phyloP scores from a whole-genome alignment of 1,140 invertebrate genomes.

The Nymphalis io region DNA sequence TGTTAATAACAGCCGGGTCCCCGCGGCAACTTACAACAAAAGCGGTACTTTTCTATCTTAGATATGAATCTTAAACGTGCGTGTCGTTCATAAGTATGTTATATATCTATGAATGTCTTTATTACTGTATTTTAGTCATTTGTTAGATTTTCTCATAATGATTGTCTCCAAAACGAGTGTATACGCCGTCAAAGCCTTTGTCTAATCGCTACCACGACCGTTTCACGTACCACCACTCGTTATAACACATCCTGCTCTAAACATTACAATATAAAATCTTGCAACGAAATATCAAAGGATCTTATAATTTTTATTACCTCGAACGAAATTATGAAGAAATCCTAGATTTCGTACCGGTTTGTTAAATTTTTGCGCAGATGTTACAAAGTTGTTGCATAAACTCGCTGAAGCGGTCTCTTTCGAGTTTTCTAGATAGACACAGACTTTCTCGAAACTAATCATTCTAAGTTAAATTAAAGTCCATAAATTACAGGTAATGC shows the following conservation, averaged over 20 bases:
- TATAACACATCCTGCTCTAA: constrained; percentile 43
- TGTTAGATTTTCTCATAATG: constrained; percentile 81
- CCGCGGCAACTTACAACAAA: constrained; percentile 65
- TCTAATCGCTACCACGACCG: constrained; percentile 69
- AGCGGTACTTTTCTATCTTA: constrained; percentile 76
- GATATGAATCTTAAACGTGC: constrained; percentile 76
- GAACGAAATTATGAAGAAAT: constrained; percentile 19
- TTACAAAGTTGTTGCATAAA: not conserved
- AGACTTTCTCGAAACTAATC: too few species aligned
- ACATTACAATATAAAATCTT: constrained; percentile 29
- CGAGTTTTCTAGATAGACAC: not conserved
- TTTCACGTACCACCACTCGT: constrained; percentile 49
- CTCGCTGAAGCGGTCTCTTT: not conserved
- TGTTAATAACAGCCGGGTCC: constrained; percentile 59
- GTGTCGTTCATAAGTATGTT: constrained; percentile 72
- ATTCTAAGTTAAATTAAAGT: too few species aligned
- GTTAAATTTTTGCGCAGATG: not conserved
- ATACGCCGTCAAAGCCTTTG: constrained; percentile 73
- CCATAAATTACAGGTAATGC: too few species aligned
- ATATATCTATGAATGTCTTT: constrained; percentile 79
- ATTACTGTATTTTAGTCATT: constrained; percentile 79
- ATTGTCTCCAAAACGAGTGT: constrained; percentile 78
- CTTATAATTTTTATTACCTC: constrained; percentile 36
- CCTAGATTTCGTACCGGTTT: constrained; percentile 7
- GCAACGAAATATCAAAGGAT: constrained; percentile 28